phyloP scores from a whole-genome alignment of 1,140 invertebrate genomes.

The Drosophila chauvacae region DNA sequence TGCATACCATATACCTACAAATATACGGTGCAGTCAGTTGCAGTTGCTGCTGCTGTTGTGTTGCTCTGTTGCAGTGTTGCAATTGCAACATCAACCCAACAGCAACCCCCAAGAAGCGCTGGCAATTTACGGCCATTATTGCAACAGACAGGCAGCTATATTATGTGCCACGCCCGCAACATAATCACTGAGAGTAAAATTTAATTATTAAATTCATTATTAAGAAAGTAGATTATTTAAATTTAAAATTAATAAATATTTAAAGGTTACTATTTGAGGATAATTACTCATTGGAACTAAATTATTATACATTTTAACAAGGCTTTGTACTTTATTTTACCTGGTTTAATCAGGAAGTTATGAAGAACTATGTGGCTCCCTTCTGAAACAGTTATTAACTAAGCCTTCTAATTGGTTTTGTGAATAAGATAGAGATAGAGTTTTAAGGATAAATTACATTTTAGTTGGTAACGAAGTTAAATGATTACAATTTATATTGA shows the following conservation, averaged over 20 bases:
- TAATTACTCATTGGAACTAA: neutral
- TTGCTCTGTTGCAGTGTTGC: constrained; percentile 20
- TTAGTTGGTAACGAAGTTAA: neutral
- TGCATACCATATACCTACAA: constrained; percentile 19
- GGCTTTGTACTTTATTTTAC: neutral
- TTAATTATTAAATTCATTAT: neutral
- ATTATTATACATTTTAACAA: too few species aligned
- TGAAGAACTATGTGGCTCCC: neutral
- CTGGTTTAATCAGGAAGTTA: neutral
- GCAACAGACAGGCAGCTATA: constrained; percentile 60
- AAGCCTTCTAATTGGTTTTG: too few species aligned
- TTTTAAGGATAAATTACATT: neutral
- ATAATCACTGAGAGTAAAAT: constrained; percentile 6
- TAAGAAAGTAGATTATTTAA: neutral
- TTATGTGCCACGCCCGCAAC: constrained; percentile 51
- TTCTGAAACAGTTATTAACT: neutral
- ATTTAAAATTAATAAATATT: too few species aligned
- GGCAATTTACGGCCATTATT: constrained; percentile 65
- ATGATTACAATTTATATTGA: neutral
- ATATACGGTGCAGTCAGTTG: constrained; percentile 36
- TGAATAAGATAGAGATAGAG: too few species aligned
- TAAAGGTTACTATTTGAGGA: neutral
- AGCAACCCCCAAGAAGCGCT: constrained; percentile 26
- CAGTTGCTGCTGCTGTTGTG: constrained; percentile 26
- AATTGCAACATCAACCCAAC: constrained; percentile 33